A percentile compares a stretch with the other conserved stretches of the same genome.
Conservation (phyloP, 2,888 invertebrate genomes). For the Latrodectus hesperus region DNA sequence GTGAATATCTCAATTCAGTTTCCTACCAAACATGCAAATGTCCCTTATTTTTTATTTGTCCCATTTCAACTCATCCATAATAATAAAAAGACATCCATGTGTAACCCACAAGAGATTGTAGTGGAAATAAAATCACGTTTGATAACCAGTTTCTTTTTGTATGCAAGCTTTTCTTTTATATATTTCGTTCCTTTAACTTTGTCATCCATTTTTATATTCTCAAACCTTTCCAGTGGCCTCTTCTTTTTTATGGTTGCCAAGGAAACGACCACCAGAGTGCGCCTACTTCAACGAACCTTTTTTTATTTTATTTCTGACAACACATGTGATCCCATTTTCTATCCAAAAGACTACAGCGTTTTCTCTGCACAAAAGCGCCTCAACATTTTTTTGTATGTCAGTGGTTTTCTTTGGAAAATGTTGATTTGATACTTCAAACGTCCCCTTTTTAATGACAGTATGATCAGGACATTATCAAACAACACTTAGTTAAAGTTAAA, state of each 20-base stretch:
- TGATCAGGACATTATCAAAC: too few species aligned
- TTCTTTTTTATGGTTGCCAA: conserved; percentile 18
- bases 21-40: conserved; percentile 55
- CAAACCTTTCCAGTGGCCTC: conserved; percentile 4
- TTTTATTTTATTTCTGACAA: conserved; percentile 24
- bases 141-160: conserved; percentile 47
- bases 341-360: not conserved
- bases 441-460: too few species aligned
- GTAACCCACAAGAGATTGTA: conserved; percentile 36
- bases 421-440: too few species aligned
- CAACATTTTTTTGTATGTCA: too few species aligned
- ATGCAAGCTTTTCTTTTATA: not conserved
- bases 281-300: conserved; percentile 5
- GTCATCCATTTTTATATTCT: conserved; percentile 26
- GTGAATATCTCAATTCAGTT: conserved; percentile 63
- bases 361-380: too few species aligned
- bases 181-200: conserved; percentile 10
- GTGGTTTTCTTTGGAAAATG: too few species aligned
- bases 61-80: conserved; percentile 42
- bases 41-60: conserved; percentile 21
- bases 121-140: conserved; percentile 65
- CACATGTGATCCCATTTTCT: conserved; percentile 58
- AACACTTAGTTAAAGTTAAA: too few species aligned
- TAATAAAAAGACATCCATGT: conserved; percentile 49
- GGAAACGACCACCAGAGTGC: conserved; percentile 4